Evolutionary conservation across 2,797 vertebrate genomes (phyloP), one percentile per base, ranked within the genome.

Genomic region (Rhynchotus rufescens): DNA sequence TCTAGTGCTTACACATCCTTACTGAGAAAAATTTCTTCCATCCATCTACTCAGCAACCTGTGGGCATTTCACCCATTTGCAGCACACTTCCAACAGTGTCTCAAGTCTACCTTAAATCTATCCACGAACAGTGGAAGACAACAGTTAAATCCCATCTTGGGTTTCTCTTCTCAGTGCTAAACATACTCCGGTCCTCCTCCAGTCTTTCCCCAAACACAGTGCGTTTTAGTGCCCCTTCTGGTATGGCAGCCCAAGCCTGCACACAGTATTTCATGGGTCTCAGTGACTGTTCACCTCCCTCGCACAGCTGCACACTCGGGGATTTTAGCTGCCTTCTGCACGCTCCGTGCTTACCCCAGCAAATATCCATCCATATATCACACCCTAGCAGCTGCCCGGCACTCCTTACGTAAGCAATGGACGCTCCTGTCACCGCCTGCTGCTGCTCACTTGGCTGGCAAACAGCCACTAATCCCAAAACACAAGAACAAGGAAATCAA

Each of bases 121-220:
- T 8, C 52, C 32, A 25, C 3, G 14, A 81, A 26, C 15, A 67
- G 34, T 30, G 11, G 61, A 44, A 86, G 47, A 38, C 9, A 62
- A 36, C 5, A 28, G 34, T n/a, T 56, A 61, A 61, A 67, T 25
- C 9, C 51, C 22, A 67, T 19, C 47, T 56, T 4, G 2, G 9
- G 19, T 26, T 67, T 67, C 0, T 1, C 30, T 67, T 67, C 1
- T 1, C 22, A 79, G 15, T 1, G 2, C 14, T 45, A 4, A 68
- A 68, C 19, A 78, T 64, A 68, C 9, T 4, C 17, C 36, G n/a
- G 36, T 36, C 36, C 23, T 38, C 20, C 23, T 60, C 34, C 56
- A 62, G 47, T 16, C 20, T 32, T 34, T n/a, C 14, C 19, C 9
- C 9, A 10, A 17, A 34, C 8, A 34, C n/a, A 23, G 38, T 4